Evolutionary conservation across 2,113 vertebrate species (phyloP), one percentile per base, ranked within the genome.

Genomic region (Colossoma macropomum): DNA sequence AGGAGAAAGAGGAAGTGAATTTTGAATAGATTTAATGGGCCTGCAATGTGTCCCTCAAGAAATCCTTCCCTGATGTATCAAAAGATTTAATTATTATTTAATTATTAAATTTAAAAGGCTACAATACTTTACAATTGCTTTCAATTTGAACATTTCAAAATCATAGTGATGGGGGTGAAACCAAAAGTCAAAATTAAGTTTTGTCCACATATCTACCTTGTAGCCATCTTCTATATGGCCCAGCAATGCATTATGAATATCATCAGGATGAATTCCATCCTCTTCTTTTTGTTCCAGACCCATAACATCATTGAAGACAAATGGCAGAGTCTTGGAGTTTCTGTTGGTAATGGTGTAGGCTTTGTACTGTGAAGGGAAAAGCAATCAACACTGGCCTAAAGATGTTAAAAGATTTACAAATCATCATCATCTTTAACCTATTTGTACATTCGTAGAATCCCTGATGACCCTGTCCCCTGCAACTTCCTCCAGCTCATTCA

Each of bases 281-380:
- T 62, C 59, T 0, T 12, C 16, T 3, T 0, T 0, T 52, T n/a
- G 13, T 68, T 81, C 84, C 59, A 85, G 21, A 16, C 84, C 84
- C 45, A 45, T 83, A 25, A 81, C 8, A 50, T 85, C 83, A 63
- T 62, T 75, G 1, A 81, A 70, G 4, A 54, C 19, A 62, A 85
- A 85, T 50, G 72, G 48, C 16, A 75, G 23, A 41, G 50, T n/a
- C 17, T 25, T 17, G 1, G n/a, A 48, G 23, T 23, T 7, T 32
- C 62, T 41, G 41, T 80, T 12, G 25, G 45, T 30, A 54, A 76
- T 80, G 13, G 12, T 56, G 72, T 70, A 30, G 72, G 75, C 50
- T 75, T 75, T 68, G 32, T 80, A 84, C 65, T 79, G 19, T 3
- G n/a, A 27, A 27, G 1, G 23, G 17, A 23, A 23, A 23, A 7